phyloP scores from a whole-genome alignment of 2,113 vertebrate genomes.

The Dendrocopos noguchii region DNA sequence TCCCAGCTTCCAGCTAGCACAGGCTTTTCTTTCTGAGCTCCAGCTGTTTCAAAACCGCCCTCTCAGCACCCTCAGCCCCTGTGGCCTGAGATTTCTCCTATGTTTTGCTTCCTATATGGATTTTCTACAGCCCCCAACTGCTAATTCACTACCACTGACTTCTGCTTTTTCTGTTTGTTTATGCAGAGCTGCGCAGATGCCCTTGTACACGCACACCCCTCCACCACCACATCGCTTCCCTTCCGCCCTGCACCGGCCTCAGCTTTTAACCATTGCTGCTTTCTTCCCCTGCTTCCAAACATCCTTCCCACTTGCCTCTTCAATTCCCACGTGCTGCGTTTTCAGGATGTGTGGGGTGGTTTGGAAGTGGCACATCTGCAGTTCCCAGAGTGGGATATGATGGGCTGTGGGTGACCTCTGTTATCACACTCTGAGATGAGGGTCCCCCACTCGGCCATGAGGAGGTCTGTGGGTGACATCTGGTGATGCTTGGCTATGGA shows the following conservation, averaged over 20 bases:
- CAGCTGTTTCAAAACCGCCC: conserved; percentile 1
- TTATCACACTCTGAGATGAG: background rate
- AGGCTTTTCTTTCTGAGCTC: background rate
- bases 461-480: background rate
- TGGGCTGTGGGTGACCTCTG: background rate
- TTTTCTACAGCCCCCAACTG: conserved; percentile 35
- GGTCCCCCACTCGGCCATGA: rapidly evolving
- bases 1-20: background rate
- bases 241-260: background rate
- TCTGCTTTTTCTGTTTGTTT: conserved; percentile 56
- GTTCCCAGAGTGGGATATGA: background rate
- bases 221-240: background rate
- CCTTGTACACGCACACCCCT: background rate
- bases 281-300: background rate
- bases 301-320: background rate
- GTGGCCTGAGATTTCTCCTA: conserved; percentile 49
- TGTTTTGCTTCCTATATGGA: conserved; percentile 58
- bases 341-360: background rate
- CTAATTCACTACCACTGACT: conserved; percentile 45
- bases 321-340: background rate
- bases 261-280: conserved; percentile 35
- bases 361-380: background rate
- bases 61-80: background rate
- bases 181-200: conserved; percentile 35
- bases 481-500: background rate